These are phyloP conservation scores for Eristalis arbustorum DNA, from an alignment of 2,888 invertebrate species.

Conservation along the genomic window DNA sequence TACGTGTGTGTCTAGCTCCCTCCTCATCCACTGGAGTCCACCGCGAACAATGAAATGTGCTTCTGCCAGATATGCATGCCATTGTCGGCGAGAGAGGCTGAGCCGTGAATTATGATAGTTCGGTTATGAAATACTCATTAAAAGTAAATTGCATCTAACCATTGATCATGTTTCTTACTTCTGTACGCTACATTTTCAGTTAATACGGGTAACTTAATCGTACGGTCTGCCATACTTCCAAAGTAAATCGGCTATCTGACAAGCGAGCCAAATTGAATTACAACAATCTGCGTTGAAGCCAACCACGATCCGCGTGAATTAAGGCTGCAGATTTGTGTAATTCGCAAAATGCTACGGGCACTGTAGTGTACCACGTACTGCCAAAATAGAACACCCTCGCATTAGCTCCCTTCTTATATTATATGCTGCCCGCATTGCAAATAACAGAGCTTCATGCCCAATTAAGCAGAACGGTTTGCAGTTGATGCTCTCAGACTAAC, in stretches of 20 bases:
- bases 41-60: no score
- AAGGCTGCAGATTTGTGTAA: background rate
- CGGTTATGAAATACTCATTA: no score
- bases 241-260: background rate
- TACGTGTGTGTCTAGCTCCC: no score
- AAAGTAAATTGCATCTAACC: no score
- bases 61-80: no score
- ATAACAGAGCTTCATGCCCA: background rate
- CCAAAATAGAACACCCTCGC: background rate
- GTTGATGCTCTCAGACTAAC: slow-evolving; percentile 5
- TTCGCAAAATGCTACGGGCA: background rate
- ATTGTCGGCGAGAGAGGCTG: no score
- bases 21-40: no score
- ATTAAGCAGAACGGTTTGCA: slow-evolving; percentile 14
- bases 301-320: background rate
- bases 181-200: no score
- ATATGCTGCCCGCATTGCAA: background rate
- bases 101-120: no score
- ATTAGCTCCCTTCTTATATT: background rate
- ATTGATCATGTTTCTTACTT: no score
- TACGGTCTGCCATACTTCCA: background rate
- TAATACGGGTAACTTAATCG: background rate
- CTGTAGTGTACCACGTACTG: background rate
- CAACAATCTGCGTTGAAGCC: background rate
- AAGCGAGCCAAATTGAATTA: background rate